A percentile compares a stretch with the other conserved stretches of the same genome.
Conservation (phyloP, 35 echinoderm and acorn worm species). For the Ophiothrix spiculata region DNA sequence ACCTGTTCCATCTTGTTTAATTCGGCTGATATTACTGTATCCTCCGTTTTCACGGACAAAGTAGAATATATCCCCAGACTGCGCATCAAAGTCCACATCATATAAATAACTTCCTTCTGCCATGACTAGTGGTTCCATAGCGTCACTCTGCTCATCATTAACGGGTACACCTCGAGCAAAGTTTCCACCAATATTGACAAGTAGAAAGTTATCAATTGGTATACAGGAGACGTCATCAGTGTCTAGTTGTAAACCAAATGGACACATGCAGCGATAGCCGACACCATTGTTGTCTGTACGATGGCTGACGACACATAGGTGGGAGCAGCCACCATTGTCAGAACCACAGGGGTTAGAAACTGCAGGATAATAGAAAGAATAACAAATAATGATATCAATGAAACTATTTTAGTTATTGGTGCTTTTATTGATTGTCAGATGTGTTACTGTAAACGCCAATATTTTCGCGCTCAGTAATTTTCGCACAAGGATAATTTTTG, state of each 20-base stretch:
- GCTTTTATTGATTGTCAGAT: no score
- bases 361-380: constrained; percentile 1
- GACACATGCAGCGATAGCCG: constrained; percentile 69
- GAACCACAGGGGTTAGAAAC: constrained; percentile 70
- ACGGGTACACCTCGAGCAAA: not conserved
- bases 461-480: no score
- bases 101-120: not conserved
- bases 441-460: no score
- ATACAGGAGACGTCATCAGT: constrained; percentile 40
- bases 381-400: not conserved
- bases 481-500: no score
- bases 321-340: constrained; percentile 77
- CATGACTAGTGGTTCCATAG: not conserved
- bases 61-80: not conserved
- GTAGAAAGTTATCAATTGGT: not conserved
- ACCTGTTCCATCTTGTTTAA: not conserved
- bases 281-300: constrained; percentile 52
- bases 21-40: not conserved
- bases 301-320: constrained; percentile 66
- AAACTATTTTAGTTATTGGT: not conserved
- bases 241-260: constrained; percentile 39
- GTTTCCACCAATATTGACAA: not conserved
- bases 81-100: not conserved
- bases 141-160: not conserved
- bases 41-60: no score